Conservation (phyloP, 2,113 vertebrate genomes). For the Ammodramus savannarum region DNA sequence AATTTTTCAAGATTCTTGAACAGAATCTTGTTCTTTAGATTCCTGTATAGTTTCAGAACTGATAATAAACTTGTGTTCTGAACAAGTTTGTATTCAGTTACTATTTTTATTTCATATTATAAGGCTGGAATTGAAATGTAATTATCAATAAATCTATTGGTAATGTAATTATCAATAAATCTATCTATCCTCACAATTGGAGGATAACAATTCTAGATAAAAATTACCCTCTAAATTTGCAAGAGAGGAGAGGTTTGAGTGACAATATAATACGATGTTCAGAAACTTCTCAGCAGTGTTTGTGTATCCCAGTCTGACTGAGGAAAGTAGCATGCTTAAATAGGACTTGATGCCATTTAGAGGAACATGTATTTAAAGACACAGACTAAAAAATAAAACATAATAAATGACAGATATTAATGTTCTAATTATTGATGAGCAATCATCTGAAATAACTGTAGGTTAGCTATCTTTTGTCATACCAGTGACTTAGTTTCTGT, state of each 20-base stretch:
- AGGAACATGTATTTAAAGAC: background rate
- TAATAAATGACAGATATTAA: background rate
- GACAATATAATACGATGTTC: background rate
- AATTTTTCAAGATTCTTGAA: too few species aligned
- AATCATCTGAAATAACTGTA: background rate
- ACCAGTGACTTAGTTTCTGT: background rate
- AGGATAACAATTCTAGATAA: background rate
- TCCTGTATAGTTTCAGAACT: background rate
- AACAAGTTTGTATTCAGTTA: background rate
- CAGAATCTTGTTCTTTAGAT: background rate
- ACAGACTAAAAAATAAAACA: background rate
- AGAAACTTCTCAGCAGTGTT: background rate
- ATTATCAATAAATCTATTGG: background rate
- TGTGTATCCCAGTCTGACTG: background rate
- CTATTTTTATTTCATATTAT: background rate
- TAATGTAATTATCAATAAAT: background rate
- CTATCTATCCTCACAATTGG: background rate
- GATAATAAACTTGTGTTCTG: background rate
- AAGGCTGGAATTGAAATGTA: background rate
- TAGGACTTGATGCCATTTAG: background rate
- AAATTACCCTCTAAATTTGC: background rate
- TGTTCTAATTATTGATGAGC: background rate
- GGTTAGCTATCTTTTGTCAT: background rate
- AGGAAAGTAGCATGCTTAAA: background rate
- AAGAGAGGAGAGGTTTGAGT: background rate